These are phyloP conservation scores for Actias luna DNA, from an alignment of 2,888 invertebrate genomes.

Conservation along the genomic window DNA sequence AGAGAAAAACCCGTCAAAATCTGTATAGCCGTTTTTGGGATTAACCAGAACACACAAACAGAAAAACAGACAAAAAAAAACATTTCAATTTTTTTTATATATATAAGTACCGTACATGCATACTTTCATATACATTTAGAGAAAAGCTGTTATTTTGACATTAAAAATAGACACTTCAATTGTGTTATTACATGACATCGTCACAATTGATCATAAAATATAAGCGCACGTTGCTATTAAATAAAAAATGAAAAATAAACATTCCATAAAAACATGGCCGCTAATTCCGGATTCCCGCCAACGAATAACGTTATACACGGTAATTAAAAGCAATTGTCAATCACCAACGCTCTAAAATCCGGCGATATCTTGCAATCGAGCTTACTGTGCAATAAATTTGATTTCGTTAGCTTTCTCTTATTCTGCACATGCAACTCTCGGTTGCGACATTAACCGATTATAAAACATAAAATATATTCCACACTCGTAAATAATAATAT, in stretches of 20 bases:
- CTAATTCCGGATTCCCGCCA: neutral
- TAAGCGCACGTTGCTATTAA: too few species aligned
- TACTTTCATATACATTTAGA: too few species aligned
- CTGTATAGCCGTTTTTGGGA: too few species aligned
- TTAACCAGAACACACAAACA: too few species aligned
- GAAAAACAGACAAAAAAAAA: too few species aligned
- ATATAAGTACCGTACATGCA: too few species aligned
- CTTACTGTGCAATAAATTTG: constrained; percentile 27
- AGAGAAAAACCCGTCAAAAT: too few species aligned
- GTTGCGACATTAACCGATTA: constrained; percentile 3
- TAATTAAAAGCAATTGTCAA: constrained; percentile 17
- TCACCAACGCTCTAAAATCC: constrained; percentile 8
- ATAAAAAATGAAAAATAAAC: neutral
- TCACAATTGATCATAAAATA: too few species aligned
- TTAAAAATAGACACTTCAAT: too few species aligned
- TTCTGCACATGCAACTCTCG: constrained; percentile 10
- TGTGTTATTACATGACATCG: too few species aligned
- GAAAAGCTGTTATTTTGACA: too few species aligned
- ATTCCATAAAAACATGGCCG: neutral
- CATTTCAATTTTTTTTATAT: too few species aligned
- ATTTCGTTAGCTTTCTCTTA: constrained; percentile 32
- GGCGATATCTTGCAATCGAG: neutral
- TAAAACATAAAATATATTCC: constrained; percentile 4
- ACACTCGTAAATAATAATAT: constrained; percentile 1
- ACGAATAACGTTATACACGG: neutral